Evolutionary conservation across 2,113 vertebrate genomes (phyloP).

Genomic region (Dissostichus mawsoni): DNA sequence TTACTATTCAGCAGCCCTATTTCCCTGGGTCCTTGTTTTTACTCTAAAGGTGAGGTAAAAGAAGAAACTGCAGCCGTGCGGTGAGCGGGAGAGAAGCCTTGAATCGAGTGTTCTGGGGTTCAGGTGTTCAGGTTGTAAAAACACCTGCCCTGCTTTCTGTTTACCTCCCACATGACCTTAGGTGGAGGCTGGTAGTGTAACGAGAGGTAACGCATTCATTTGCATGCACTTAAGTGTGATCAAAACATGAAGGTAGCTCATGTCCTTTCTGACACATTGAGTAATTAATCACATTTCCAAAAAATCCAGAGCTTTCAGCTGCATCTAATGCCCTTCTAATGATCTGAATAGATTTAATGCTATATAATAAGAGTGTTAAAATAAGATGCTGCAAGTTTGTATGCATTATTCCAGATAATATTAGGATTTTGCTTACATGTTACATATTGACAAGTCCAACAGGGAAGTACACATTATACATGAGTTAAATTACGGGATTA

Average conservation of each 20-base stretch:
- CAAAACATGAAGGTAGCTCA: slow-evolving; percentile 13
- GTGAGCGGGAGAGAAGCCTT: slow-evolving; percentile 27
- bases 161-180: slow-evolving; percentile 26
- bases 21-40: slow-evolving; percentile 52
- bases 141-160: slow-evolving; percentile 44
- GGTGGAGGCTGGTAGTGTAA: background rate
- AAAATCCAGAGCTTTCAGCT: background rate
- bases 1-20: slow-evolving; percentile 53
- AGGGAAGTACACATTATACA: background rate
- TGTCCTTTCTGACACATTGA: background rate
- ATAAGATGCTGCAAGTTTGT: no score
- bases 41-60: slow-evolving; percentile 23
- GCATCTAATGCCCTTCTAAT: no score
- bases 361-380: no score
- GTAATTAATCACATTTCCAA: background rate
- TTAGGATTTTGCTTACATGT: no score
- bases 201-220: background rate
- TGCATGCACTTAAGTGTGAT: background rate
- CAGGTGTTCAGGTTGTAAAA: slow-evolving; percentile 29
- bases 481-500: slow-evolving; percentile 8
- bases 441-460: background rate
- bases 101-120: slow-evolving; percentile 38
- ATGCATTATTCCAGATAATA: no score
- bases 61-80: background rate
- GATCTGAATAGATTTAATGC: no score